Evolutionary conservation across 2,797 vertebrate species (phyloP).

Genomic region (Labroides dimidiatus): DNA sequence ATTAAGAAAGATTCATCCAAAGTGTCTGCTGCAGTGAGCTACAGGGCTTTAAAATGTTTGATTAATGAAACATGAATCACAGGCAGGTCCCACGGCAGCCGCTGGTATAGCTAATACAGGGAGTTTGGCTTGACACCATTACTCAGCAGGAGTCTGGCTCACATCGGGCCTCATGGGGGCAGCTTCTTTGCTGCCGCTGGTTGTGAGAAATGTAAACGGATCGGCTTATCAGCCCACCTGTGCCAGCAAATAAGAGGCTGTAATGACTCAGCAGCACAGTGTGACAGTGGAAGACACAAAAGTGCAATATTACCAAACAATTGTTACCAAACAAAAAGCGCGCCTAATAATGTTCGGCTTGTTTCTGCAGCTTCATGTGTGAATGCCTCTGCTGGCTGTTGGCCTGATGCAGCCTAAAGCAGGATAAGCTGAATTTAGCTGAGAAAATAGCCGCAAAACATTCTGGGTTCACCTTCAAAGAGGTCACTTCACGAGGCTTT

Average conservation of each 20-base stretch:
- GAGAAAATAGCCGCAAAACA: conserved; percentile 45
- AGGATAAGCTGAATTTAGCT: conserved; percentile 44
- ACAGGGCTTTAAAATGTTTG: conserved; percentile 73
- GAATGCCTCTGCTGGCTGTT: conserved; percentile 20
- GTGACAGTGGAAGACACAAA: conserved; percentile 10
- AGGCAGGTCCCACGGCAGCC: conserved; percentile 62
- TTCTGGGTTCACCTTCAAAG: conserved; percentile 70
- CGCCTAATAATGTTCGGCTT: not conserved
- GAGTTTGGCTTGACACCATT: conserved; percentile 71
- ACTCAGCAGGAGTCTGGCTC: conserved; percentile 77
- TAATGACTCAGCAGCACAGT: conserved; percentile 46
- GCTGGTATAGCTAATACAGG: conserved; percentile 67
- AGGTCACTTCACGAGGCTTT: conserved; percentile 65
- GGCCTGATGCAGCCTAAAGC: conserved; percentile 28
- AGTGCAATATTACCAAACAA: conserved; percentile 8
- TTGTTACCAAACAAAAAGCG: conserved; percentile 1
- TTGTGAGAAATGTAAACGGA: conserved; percentile 62
- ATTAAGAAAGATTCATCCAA: conserved; percentile 74
- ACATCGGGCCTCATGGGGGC: conserved; percentile 56
- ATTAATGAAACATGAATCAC: conserved; percentile 82
- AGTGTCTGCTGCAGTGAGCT: conserved; percentile 64
- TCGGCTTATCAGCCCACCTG: conserved; percentile 59
- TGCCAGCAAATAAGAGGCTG: conserved; percentile 35
- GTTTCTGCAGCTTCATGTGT: conserved; percentile 16
- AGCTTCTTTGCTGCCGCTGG: conserved; percentile 44